Evolutionary conservation across 1,140 invertebrate genomes (phyloP).

Genomic region (Pseudomyrmex pallidus): DNA sequence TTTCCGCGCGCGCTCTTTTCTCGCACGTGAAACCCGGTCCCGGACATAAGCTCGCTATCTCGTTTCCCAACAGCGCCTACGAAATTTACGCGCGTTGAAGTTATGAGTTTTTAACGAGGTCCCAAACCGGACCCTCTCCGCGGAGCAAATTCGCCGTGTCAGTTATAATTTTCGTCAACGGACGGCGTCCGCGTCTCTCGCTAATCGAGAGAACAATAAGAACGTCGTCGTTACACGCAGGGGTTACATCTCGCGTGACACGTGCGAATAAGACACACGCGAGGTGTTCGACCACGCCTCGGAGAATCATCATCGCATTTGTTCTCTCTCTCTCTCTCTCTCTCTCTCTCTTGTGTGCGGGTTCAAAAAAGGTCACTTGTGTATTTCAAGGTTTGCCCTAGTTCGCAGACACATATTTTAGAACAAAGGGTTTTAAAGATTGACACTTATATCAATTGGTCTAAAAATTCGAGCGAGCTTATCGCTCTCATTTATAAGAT

Average conservation of each 20-base stretch:
- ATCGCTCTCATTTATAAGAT: too few species aligned
- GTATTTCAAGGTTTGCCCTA: not conserved
- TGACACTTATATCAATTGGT: conserved; percentile 4
- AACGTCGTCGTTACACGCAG: not conserved
- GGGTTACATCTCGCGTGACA: not conserved
- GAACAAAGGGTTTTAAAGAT: conserved; percentile 2
- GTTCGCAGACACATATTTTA: not conserved
- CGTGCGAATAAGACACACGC: not conserved
- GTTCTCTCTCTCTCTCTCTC: too few species aligned
- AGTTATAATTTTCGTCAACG: conserved; percentile 29
- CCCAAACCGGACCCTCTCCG: not conserved
- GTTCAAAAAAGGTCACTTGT: not conserved
- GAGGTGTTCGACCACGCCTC: not conserved
- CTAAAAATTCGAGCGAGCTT: not conserved
- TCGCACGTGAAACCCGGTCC: not conserved
- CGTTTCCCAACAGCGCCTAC: conserved; percentile 39
- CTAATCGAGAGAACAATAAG: conserved; percentile 32
- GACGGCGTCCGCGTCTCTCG: conserved; percentile 2
- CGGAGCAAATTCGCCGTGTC: conserved; percentile 27
- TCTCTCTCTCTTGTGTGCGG: too few species aligned
- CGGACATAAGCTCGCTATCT: conserved; percentile 66
- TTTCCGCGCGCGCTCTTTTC: not conserved
- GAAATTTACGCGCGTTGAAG: conserved; percentile 66
- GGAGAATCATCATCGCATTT: too few species aligned
- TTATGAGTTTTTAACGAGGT: conserved; percentile 73